Evolutionary conservation across 1,140 invertebrate genomes (phyloP).

Genomic region (Pseudachorutes palmiensis): DNA sequence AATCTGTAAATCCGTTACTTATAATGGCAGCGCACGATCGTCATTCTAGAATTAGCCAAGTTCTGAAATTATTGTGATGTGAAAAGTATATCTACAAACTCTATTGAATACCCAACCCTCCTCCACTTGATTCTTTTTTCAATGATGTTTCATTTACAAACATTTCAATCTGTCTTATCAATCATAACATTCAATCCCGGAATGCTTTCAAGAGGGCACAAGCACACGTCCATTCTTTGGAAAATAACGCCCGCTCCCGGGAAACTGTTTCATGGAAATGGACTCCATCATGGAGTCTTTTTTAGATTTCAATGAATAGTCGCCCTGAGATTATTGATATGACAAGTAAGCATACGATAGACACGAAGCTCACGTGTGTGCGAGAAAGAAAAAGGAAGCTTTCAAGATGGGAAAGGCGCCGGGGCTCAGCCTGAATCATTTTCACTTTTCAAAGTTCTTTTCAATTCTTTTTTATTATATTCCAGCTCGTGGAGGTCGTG

Average conservation of each 20-base stretch:
- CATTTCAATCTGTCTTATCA: slow-evolving; percentile 33
- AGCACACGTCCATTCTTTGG: background rate
- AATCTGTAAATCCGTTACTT: too few species aligned
- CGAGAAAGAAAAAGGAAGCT: background rate
- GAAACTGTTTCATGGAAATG: background rate
- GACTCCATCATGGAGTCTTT: slow-evolving; percentile 11
- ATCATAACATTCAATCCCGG: slow-evolving; percentile 30
- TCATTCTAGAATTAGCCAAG: too few species aligned
- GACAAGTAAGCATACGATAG: background rate
- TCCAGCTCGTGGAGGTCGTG: too few species aligned
- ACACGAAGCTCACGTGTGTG: background rate
- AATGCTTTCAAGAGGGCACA: slow-evolving; percentile 18
- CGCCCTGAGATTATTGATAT: slow-evolving; percentile 22
- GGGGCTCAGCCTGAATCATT: background rate
- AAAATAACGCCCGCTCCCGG: background rate
- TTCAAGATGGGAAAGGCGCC: background rate
- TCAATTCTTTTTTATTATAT: slow-evolving; percentile 2
- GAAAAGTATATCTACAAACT: too few species aligned
- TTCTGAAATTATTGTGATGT: too few species aligned
- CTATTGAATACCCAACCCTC: slow-evolving; percentile 6
- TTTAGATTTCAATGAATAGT: slow-evolving; percentile 18
- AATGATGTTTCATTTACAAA: slow-evolving; percentile 5
- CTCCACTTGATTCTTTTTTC: too few species aligned
- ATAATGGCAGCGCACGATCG: too few species aligned
- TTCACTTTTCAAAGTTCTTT: background rate